Percentiles rank a stretch among this genome's conserved stretches.
Evolutionary conservation across 2,113 vertebrate species (phyloP).

Genomic region (Phylloscopus trochilus): DNA sequence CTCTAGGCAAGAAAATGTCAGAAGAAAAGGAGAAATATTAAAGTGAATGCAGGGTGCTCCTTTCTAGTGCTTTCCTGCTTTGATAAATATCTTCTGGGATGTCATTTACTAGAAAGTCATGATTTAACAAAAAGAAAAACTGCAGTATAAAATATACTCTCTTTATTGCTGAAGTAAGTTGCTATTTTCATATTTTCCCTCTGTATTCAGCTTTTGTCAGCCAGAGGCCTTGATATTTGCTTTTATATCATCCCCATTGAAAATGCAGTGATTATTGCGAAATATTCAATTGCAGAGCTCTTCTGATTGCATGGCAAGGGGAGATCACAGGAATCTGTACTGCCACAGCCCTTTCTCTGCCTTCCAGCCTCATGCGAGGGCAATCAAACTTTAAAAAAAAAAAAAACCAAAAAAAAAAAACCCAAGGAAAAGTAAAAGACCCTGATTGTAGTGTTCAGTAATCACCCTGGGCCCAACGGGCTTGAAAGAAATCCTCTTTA

Average conservation of each 20-base stretch:
- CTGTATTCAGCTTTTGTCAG: conserved; percentile 72
- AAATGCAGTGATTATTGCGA: conserved; percentile 67
- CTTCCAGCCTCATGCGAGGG: background rate
- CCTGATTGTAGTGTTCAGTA: conserved; percentile 51
- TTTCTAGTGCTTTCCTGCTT: conserved; percentile 74
- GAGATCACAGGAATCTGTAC: conserved; percentile 10
- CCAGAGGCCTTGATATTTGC: conserved; percentile 69
- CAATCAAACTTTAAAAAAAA: conserved; percentile 1
- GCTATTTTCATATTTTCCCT: conserved; percentile 70
- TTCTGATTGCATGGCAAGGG: conserved; percentile 49
- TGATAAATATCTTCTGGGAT: conserved; percentile 85
- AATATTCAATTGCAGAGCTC: conserved; percentile 59
- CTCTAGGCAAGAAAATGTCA: conserved; percentile 81
- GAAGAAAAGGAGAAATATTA: conserved; percentile 80
- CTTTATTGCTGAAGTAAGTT: conserved; percentile 71
- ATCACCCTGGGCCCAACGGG: conserved; percentile 22
- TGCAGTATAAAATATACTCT: conserved; percentile 69
- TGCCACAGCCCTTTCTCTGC: conserved; percentile 30
- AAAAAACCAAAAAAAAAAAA: background rate
- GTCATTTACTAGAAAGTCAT: conserved; percentile 79
- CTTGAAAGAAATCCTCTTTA: conserved; percentile 53
- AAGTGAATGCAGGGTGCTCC: conserved; percentile 72
- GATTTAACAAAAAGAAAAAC: conserved; percentile 76
- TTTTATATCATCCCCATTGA: conserved; percentile 63
- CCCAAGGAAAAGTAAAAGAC: background rate